Conservation (phyloP, 1,140 invertebrate genomes). For the Drosophila azteca region DNA sequence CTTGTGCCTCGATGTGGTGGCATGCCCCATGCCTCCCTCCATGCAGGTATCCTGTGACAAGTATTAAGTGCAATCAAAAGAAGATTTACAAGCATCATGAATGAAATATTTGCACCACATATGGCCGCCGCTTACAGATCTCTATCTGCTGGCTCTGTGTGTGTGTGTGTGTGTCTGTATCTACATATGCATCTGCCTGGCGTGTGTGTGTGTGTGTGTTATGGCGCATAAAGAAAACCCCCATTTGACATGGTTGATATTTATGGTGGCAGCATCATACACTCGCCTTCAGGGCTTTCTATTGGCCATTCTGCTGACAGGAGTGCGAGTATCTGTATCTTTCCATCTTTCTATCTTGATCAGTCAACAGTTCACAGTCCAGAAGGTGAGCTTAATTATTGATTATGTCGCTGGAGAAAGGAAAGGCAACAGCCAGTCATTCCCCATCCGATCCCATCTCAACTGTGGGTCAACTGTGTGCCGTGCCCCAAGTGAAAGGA, state of each 20-base stretch:
- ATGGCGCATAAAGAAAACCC: slow-evolving; percentile 67
- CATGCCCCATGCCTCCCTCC: slow-evolving; percentile 13
- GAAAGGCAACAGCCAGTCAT: slow-evolving; percentile 25
- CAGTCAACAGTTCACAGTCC: slow-evolving; percentile 52
- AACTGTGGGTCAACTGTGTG: background rate
- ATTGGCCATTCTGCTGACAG: too few species aligned
- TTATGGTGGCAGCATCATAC: slow-evolving; percentile 42
- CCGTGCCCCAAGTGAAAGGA: slow-evolving; percentile 60
- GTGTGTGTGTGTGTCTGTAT: slow-evolving; percentile 39
- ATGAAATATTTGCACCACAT: slow-evolving; percentile 81
- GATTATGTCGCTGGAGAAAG: slow-evolving; percentile 59
- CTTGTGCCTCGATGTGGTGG: slow-evolving; percentile 25
- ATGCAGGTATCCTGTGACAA: slow-evolving; percentile 56
- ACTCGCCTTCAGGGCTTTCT: too few species aligned
- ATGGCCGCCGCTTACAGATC: slow-evolving; percentile 46
- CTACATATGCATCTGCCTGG: slow-evolving; percentile 27
- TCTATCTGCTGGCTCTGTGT: slow-evolving; percentile 13
- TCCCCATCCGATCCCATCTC: too few species aligned
- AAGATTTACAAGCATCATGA: slow-evolving; percentile 82
- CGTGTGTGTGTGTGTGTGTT: slow-evolving; percentile 5
- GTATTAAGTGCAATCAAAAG: slow-evolving; percentile 83
- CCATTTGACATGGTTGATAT: slow-evolving; percentile 70
- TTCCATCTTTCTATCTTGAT: slow-evolving; percentile 59
- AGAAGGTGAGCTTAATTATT: slow-evolving; percentile 70
- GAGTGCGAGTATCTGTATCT: background rate